phyloP scores from a whole-genome alignment of 30 jellyfish, hydroid and myxozoan species.

The Aurelia coerulea region DNA sequence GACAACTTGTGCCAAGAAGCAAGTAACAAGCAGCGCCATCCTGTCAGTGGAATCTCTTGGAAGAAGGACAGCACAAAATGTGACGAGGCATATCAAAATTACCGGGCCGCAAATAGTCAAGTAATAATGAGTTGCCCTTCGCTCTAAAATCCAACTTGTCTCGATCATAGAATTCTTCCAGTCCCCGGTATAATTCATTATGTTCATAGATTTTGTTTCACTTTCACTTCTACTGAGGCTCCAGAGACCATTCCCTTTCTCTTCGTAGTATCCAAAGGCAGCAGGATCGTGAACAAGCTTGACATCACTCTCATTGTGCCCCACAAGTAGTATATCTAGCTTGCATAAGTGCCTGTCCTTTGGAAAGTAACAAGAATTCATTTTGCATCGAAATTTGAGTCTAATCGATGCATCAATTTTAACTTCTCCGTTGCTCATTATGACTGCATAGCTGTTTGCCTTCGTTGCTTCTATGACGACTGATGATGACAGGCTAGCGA shows the following conservation, averaged over 20 bases:
- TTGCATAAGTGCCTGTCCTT: slow-evolving; percentile 13
- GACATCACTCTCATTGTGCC: slow-evolving; percentile 38
- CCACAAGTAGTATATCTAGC: background rate
- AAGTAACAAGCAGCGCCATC: slow-evolving; percentile 21
- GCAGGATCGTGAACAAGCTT: background rate
- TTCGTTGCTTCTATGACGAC: background rate
- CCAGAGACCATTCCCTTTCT: slow-evolving; percentile 18
- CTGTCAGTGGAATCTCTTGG: slow-evolving; percentile 24
- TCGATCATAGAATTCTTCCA: background rate
- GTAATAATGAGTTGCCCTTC: background rate
- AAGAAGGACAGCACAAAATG: slow-evolving; percentile 11
- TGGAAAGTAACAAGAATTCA: slow-evolving; percentile 33
- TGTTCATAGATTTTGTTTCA: background rate
- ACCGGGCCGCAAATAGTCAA: slow-evolving; percentile 2
- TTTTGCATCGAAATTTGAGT: slow-evolving; percentile 10
- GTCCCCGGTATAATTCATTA: background rate
- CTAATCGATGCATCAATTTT: background rate
- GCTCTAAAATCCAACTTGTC: background rate
- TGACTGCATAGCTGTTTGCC: background rate
- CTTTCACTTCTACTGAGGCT: background rate
- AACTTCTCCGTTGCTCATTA: background rate
- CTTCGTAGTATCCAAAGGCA: background rate
- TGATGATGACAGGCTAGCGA: background rate
- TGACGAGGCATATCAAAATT: background rate
- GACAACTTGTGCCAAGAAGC: slow-evolving; percentile 22